Base-by-base conservation (phyloP, 2,888 invertebrate species). In the Drosophila koepferae region DNA sequence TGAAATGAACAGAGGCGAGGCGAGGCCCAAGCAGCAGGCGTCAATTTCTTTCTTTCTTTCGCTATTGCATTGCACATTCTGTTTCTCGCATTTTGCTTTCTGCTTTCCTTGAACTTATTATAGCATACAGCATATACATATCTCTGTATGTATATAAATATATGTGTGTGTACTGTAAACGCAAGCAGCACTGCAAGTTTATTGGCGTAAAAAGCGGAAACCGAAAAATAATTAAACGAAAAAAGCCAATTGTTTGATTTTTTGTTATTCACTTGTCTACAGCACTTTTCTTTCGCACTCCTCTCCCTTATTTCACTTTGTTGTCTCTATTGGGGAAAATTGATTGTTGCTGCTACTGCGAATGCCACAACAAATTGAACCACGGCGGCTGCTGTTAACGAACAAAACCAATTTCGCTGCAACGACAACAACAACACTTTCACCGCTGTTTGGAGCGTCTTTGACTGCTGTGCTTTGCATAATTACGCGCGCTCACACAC, bases 341-440 rank as follows among this genome's bases (percentile, higher is more conserved):
- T 84, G 74, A 84, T 82, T 82, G 82, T 65, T 79, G 76, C 76
- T 67, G 80, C 54, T 54, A 49, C 49, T 59, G 68, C 68, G 65
- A 81, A 76, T 82, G 67, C 82, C 82, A 84, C 66, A 77, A 82
- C 85, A 82, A 80, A 72, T 65, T 65, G 62, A 67, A 71, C 53
- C 74, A 67, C 75, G 68, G 68, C 68, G 43, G 72, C 59, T 54
- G 67, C 55, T 72, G 79, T 40, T 62, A 63, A 71, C 70, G 54
- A 77, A 65, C 68, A 84, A 80, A 72, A 69, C 72, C 62, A 74
- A 68, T 71, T 67, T 73, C 46, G 69, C 58, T 73, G 79, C 69
- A 72, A 10, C 69, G 77, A 10, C 69, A 80, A 68, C 72, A 72
- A 74, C 70, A 73, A 70, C 76, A 81, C 81, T 77, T 80, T 80